Base-by-base conservation (phyloP, 1,140 invertebrate genomes). In the Homalodisca vitripennis region DNA sequence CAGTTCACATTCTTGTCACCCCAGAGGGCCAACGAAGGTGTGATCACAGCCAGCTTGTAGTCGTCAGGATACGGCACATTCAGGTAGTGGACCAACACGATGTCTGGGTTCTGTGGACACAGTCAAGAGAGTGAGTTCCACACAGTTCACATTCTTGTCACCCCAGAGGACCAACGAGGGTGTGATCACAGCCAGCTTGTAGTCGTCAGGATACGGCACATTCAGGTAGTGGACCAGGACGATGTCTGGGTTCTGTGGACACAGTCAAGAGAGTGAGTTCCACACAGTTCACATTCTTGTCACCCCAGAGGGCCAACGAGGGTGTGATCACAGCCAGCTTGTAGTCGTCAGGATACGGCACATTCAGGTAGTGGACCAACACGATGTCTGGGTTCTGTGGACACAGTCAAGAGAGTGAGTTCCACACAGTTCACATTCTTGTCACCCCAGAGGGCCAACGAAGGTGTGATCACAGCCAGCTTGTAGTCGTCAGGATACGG, bases 181-280 rank as follows among this genome's bases (percentile, higher is more conserved):
- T n/a, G n/a, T n/a, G n/a, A n/a, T n/a, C n/a, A 94, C 90, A 20
- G 90, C 89, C 78, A 92, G 80, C 77, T 93, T 93, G 81, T 94
- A 95, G 81, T 97, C 94, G 79, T 98, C 95, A 62, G 93, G 95
- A 82, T 97, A 97, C 47, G 96, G 96, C 73, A 98, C 95, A 83
- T 98, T 98, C 75, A 98, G 82, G 82, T 99, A 98, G 80, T 98
- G 97, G 53, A 99, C 95, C 75, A 98, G 83, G 62, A 99, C 96
- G 77, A 98, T 97, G 80, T 98, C 95, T 3, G 96, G 96, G 82
- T 98, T 98, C 92, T 98, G 86, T 74, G 84, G 78, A 55, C 72
- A 46, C 71, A 47, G n/a, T n/a, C n/a, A n/a, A n/a, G n/a, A n/a
- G n/a, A n/a, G n/a, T n/a, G n/a, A n/a, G n/a, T n/a, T n/a, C n/a